These are phyloP conservation scores for Apamea crenata DNA, from an alignment of 2,888 invertebrate species.

Conservation along the genomic window DNA sequence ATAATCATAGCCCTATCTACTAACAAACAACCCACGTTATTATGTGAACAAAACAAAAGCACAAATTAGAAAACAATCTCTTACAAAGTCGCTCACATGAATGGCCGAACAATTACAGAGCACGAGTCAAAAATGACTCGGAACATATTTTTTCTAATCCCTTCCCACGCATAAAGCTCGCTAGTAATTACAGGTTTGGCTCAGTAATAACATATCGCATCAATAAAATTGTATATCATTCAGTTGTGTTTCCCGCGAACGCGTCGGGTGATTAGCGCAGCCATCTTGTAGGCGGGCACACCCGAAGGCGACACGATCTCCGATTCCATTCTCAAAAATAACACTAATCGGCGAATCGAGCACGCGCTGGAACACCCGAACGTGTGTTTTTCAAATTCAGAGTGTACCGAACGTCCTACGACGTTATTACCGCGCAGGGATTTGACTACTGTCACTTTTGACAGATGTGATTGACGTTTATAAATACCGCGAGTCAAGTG, in stretches of 20 bases:
- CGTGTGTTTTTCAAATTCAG: slow-evolving; percentile 90
- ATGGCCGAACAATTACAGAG: slow-evolving; percentile 85
- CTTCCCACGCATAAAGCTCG: slow-evolving; percentile 89
- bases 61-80: slow-evolving; percentile 81
- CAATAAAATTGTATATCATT: slow-evolving; percentile 90
- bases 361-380: slow-evolving; percentile 86
- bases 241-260: slow-evolving; percentile 86
- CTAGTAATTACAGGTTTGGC: slow-evolving; percentile 88
- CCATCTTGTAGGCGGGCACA: slow-evolving; percentile 89
- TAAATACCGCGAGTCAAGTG: slow-evolving; percentile 87
- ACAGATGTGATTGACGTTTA: slow-evolving; percentile 89
- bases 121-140: slow-evolving; percentile 85
- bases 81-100: slow-evolving; percentile 78
- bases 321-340: slow-evolving; percentile 89
- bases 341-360: slow-evolving; percentile 89
- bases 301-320: slow-evolving; percentile 89
- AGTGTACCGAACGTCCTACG: slow-evolving; percentile 81
- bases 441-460: slow-evolving; percentile 89
- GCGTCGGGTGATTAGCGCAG: slow-evolving; percentile 88
- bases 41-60: slow-evolving; percentile 71
- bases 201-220: slow-evolving; percentile 89
- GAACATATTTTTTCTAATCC: slow-evolving; percentile 87
- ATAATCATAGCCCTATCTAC: slow-evolving; percentile 65
- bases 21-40: slow-evolving; percentile 65
- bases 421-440: slow-evolving; percentile 87